Evolutionary conservation across 2,797 vertebrate genomes (phyloP).

Genomic region (Sus cebifrons): DNA sequence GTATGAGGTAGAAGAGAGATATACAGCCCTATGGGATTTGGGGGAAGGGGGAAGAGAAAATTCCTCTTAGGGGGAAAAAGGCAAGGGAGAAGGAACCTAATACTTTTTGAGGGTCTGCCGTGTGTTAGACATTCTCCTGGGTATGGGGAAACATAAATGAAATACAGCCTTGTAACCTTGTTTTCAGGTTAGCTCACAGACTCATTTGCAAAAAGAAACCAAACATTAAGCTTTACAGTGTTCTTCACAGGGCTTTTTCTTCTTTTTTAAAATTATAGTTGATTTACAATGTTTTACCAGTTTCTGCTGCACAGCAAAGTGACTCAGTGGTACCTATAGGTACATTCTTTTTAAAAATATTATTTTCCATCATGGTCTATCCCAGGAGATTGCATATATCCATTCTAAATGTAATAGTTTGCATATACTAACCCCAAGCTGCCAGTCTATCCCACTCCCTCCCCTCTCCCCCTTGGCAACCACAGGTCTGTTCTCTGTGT

Average conservation of each 20-base stretch:
- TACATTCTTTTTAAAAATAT: too few species aligned
- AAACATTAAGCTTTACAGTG: neutral
- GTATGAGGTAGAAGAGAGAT: neutral
- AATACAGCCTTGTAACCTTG: neutral
- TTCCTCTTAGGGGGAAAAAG: neutral
- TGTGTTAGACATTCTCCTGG: neutral
- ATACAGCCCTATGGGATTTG: neutral
- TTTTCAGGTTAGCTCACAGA: slow-evolving; percentile 29
- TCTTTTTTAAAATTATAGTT: too few species aligned
- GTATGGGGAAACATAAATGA: neutral
- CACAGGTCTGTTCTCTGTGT: too few species aligned
- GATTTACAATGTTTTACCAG: too few species aligned
- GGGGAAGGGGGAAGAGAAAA: neutral
- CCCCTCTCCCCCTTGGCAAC: too few species aligned
- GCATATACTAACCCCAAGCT: too few species aligned
- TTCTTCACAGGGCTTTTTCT: neutral
- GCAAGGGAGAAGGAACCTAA: neutral
- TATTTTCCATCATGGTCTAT: too few species aligned
- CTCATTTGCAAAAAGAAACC: slow-evolving; percentile 13
- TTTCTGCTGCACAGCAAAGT: too few species aligned
- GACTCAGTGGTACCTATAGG: too few species aligned
- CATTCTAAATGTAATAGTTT: too few species aligned
- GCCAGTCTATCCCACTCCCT: too few species aligned
- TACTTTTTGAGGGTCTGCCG: neutral
- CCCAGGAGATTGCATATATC: too few species aligned